phyloP scores from a whole-genome alignment of 2,113 vertebrate species.

The Redunca redunca region DNA sequence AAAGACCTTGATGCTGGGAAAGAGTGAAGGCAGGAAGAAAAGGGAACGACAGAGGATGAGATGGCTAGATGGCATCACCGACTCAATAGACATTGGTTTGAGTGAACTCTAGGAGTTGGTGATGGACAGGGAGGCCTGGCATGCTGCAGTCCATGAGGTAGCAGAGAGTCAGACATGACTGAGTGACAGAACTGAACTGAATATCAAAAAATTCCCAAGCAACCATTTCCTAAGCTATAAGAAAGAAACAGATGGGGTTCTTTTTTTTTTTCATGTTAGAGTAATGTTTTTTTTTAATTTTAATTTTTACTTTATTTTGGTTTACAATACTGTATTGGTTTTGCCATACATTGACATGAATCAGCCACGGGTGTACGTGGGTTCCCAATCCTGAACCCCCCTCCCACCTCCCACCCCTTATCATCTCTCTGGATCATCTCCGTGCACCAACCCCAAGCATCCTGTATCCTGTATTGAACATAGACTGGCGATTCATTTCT shows the following conservation, averaged over 20 bases:
- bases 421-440: too few species aligned
- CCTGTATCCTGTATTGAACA: too few species aligned
- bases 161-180: not conserved
- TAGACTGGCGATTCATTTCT: too few species aligned
- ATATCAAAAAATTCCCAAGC: not conserved
- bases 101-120: not conserved
- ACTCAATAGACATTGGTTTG: not conserved
- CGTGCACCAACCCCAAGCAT: too few species aligned
- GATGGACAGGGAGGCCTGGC: not conserved
- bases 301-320: too few species aligned
- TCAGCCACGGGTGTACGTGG: too few species aligned
- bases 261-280: too few species aligned
- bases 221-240: not conserved
- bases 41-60: not conserved
- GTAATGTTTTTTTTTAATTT: too few species aligned
- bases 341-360: too few species aligned
- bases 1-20: not conserved
- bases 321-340: too few species aligned
- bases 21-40: not conserved
- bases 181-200: not conserved
- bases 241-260: not conserved
- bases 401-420: too few species aligned
- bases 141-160: not conserved
- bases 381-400: too few species aligned
- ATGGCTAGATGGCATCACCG: not conserved